Conservation (phyloP, 2,888 invertebrate species). For the Drosophila subsilvestris region DNA sequence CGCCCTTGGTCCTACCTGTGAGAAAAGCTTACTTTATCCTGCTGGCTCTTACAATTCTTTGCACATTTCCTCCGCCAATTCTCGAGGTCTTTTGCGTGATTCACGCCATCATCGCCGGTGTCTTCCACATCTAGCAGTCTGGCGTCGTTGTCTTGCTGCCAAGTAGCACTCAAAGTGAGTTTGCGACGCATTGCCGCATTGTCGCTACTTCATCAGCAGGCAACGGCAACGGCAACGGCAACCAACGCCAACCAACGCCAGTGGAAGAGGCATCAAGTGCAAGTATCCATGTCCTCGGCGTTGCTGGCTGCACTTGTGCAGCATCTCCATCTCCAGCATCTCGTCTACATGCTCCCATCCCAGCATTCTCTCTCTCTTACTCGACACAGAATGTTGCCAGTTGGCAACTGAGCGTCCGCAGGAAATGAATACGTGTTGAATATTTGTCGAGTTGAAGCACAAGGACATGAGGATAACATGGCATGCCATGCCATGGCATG, state of each 20-base stretch:
- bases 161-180: conserved; percentile 76
- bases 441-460: conserved; percentile 77
- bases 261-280: conserved; percentile 67
- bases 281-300: conserved; percentile 67
- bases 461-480: conserved; percentile 57
- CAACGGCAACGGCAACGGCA: conserved; percentile 15
- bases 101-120: conserved; percentile 41
- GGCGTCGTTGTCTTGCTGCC: conserved; percentile 57
- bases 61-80: conserved; percentile 36
- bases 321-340: conserved; percentile 28
- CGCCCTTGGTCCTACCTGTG: conserved; percentile 20
- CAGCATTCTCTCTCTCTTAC: conserved; percentile 11
- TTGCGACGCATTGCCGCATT: conserved; percentile 80
- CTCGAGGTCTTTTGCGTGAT: conserved; percentile 15
- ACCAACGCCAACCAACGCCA: conserved; percentile 8
- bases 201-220: conserved; percentile 81
- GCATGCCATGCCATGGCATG: not conserved
- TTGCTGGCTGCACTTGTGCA: conserved; percentile 67
- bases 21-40: conserved; percentile 29
- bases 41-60: conserved; percentile 20
- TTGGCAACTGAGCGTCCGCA: conserved; percentile 78
- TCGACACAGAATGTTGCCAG: conserved; percentile 70
- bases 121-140: conserved; percentile 30
- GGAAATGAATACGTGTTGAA: conserved; percentile 81
- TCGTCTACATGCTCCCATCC: too few relatives aligned